Evolutionary conservation across 2,797 vertebrate genomes (phyloP), one percentile per base, ranked within the genome.

Genomic region (Periophthalmus magnuspinnatus): DNA sequence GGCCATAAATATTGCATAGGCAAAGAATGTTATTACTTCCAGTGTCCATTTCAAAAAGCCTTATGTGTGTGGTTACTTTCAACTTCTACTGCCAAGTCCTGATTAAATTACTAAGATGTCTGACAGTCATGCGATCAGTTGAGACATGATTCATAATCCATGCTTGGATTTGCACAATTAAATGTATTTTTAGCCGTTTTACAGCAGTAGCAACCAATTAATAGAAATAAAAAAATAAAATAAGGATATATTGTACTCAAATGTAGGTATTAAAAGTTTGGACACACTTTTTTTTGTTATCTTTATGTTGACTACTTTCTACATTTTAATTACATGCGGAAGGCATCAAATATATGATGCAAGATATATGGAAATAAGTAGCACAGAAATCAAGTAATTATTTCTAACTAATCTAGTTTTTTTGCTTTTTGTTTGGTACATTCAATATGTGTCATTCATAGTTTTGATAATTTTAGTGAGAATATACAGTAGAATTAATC

Each of bases 111-210:
- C 6, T 47, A 17, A 81, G 16, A 62, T 16, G 60, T 45, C 60
- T 72, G 34, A 55, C 41, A 85, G 64, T 84, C 79, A 85, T 69
- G 48, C 0, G 48, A 61, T 56, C 65, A 71, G 36, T 7, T 10
- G 32, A 68, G 68, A 63, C 17, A 64, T 71, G 60, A 61, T 74
- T 72, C 70, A 61, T 67, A 77, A 63, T 78, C 72, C 45, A 70
- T 62, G 58, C 32, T 32, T 60, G 66, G 77, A 73, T 79, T 57
- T 59, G 41, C 62, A 17, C 72, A 77, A 83, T 83, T 64, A 6
- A 65, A 38, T 81, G 33, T 65, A 68, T 63, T 52, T 65, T 58
- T 32, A 24, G 36, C n/a, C n/a, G n/a, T 63, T 28, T 22, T 28
- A 6, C 50, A 19, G 16, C 10, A 59, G 32, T 16, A n/a, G 11